These are phyloP conservation scores for Nebria ingens DNA, from an alignment of 1,140 invertebrate species.

Conservation along the genomic window DNA sequence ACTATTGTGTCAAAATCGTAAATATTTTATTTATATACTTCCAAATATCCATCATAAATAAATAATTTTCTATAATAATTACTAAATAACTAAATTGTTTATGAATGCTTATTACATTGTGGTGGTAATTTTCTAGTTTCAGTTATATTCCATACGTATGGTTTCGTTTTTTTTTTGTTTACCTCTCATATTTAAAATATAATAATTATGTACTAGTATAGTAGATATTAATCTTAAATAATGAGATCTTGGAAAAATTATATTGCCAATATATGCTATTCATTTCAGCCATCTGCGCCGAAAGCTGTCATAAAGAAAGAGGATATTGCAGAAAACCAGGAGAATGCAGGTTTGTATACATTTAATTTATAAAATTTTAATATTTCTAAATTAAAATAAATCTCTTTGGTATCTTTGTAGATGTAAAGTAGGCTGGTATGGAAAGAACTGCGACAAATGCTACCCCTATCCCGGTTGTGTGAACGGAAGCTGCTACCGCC, in stretches of 20 bases:
- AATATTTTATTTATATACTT: slow-evolving; percentile 41
- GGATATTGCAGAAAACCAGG: slow-evolving; percentile 77
- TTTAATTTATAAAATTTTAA: background rate
- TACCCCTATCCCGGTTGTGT: slow-evolving; percentile 76
- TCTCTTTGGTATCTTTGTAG: slow-evolving; percentile 41
- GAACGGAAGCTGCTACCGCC: slow-evolving; percentile 69
- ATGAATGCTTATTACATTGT: no score
- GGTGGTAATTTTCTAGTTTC: no score
- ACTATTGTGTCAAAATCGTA: slow-evolving; percentile 74
- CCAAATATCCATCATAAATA: no score
- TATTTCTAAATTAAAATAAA: background rate
- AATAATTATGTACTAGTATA: background rate
- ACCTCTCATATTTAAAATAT: no score
- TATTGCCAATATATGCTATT: slow-evolving; percentile 12
- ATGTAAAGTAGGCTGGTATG: slow-evolving; percentile 81
- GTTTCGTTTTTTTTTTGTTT: no score
- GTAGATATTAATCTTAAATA: background rate
- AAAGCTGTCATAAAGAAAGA: slow-evolving; percentile 70
- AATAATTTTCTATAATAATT: no score
- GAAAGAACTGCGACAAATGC: slow-evolving; percentile 68
- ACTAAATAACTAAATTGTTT: no score
- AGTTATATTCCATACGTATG: no score
- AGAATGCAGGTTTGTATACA: slow-evolving; percentile 42
- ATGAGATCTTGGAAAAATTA: background rate
- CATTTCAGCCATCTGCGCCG: slow-evolving; percentile 64